Percentiles rank a stretch among this genome's conserved stretches.
Evolutionary conservation across 1,140 invertebrate species (phyloP).

Genomic region (Phymastichus coffea): DNA sequence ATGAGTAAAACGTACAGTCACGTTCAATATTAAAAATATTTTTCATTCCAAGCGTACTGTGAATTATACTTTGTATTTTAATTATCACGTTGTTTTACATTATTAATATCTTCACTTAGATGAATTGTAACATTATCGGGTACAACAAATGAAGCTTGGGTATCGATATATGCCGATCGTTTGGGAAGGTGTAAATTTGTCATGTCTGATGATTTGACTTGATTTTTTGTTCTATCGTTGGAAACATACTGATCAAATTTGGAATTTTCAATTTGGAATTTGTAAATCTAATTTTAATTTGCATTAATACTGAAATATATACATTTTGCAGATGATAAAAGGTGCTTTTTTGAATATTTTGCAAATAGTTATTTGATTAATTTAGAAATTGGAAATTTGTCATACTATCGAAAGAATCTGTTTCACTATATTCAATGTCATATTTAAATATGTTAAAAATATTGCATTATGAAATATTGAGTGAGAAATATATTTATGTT

Average conservation of each 20-base stretch:
- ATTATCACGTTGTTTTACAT: neutral
- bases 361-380: neutral
- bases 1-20: neutral
- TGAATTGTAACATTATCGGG: neutral
- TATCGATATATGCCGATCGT: neutral
- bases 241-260: neutral
- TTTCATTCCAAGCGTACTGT: neutral
- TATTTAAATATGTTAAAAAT: neutral
- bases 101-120: neutral
- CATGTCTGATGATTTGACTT: neutral
- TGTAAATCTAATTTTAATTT: too few relatives aligned
- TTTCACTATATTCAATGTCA: neutral
- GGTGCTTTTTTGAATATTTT: neutral
- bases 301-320: slow-evolving; percentile 3
- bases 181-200: slow-evolving; percentile 15
- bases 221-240: neutral
- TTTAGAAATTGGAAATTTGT: neutral
- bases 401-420: neutral
- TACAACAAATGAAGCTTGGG: neutral
- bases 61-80: neutral
- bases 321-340: neutral
- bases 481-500: neutral
- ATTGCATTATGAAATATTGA: neutral
- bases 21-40: neutral
- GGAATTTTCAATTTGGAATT: too few relatives aligned